Conservation (phyloP, 1,140 invertebrate species). For the Sycophaga agraensis region DNA sequence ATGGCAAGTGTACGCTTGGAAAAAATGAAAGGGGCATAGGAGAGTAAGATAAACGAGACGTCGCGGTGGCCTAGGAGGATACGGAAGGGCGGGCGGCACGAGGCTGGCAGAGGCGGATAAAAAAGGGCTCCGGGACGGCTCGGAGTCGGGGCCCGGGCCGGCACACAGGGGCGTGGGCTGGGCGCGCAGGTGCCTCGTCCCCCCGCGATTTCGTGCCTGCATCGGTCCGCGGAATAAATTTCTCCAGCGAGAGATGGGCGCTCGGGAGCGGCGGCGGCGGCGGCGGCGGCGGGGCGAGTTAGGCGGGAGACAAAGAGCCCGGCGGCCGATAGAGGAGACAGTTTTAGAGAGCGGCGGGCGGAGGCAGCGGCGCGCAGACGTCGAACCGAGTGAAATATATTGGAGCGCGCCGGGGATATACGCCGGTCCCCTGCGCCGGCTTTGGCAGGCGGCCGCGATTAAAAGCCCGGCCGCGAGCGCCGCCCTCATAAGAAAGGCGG, state of each 20-base stretch:
- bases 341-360: constrained; percentile 16
- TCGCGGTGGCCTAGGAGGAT: too few relatives aligned
- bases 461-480: constrained; percentile 9
- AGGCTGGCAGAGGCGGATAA: too few relatives aligned
- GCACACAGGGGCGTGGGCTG: not conserved
- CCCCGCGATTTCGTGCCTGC: constrained; percentile 1
- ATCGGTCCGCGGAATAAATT: constrained; percentile 20
- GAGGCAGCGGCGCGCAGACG: too few relatives aligned
- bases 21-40: too few relatives aligned
- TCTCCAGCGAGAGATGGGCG: not conserved
- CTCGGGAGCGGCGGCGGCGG: too few relatives aligned
- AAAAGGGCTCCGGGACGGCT: not conserved
- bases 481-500: too few relatives aligned
- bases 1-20: too few relatives aligned
- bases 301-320: not conserved
- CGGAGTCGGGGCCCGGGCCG: not conserved
- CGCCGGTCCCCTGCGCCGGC: not conserved
- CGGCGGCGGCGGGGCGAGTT: too few relatives aligned
- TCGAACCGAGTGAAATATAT: constrained; percentile 24
- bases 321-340: constrained; percentile 16
- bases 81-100: too few relatives aligned
- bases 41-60: too few relatives aligned
- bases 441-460: constrained; percentile 13
- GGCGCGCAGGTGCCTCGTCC: constrained; percentile 14
- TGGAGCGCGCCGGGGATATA: constrained; percentile 12